These are phyloP conservation scores for Diplodus puntazzo DNA, from an alignment of 2,797 vertebrate species.

Conservation along the genomic window DNA sequence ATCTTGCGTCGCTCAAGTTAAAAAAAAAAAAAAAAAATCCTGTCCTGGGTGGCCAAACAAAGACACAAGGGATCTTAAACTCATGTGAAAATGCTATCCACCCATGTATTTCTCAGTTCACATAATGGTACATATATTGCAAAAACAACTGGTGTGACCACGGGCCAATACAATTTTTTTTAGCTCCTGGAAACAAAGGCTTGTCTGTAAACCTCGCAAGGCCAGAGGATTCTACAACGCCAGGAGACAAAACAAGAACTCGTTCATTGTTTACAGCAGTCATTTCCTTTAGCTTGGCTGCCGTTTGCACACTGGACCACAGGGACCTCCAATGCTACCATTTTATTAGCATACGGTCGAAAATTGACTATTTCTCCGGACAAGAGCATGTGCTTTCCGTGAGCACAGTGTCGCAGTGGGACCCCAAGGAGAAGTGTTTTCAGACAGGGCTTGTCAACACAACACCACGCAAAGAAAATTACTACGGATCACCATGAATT, in stretches of 20 bases:
- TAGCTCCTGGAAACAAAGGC: constrained; percentile 73
- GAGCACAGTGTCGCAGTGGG: constrained; percentile 31
- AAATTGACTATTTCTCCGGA: constrained; percentile 50
- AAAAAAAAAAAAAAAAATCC: constrained; percentile 52
- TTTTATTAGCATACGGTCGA: constrained; percentile 70
- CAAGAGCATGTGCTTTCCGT: constrained; percentile 48
- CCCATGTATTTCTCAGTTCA: constrained; percentile 80
- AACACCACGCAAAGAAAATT: constrained; percentile 45
- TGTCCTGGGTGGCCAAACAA: constrained; percentile 66
- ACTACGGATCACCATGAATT: constrained; percentile 49
- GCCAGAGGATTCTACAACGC: constrained; percentile 64
- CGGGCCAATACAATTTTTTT: constrained; percentile 67
- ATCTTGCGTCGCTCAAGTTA: constrained; percentile 62
- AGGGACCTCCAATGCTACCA: constrained; percentile 64
- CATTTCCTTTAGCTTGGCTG: constrained; percentile 75
- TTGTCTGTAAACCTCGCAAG: constrained; percentile 73
- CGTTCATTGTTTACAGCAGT: constrained; percentile 76
- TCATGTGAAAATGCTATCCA: constrained; percentile 70
- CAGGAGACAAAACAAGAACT: constrained; percentile 78
- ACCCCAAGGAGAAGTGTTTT: constrained; percentile 38
- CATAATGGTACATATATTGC: constrained; percentile 76
- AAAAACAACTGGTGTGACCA: constrained; percentile 77
- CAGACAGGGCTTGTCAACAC: constrained; percentile 61
- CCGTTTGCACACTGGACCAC: constrained; percentile 59
- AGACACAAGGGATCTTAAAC: constrained; percentile 71